A percentile compares a stretch with the other conserved stretches of the same genome.
Evolutionary conservation across 2,888 invertebrate species (phyloP).

Genomic region (Drosophila paramelanica): DNA sequence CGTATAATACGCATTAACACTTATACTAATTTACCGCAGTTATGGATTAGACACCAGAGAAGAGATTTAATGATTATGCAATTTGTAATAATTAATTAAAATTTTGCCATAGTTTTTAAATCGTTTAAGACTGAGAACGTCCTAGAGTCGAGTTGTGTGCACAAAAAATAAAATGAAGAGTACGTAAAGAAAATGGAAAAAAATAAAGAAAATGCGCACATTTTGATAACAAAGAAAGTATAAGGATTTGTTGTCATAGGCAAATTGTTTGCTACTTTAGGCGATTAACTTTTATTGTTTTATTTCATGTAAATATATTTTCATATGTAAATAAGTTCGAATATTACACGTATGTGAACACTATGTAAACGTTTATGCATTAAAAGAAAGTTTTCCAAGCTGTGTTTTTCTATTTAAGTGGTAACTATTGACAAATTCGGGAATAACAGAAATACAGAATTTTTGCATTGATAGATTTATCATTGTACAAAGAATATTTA

Average conservation of each 20-base stretch:
- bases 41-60: slow-evolving; percentile 54
- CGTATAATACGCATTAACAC: slow-evolving; percentile 36
- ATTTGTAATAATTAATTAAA: slow-evolving; percentile 77
- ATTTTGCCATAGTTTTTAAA: slow-evolving; percentile 84
- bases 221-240: slow-evolving; percentile 36
- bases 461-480: no score
- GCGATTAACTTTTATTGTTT: slow-evolving; percentile 63
- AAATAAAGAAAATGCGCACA: slow-evolving; percentile 36
- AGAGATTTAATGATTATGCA: slow-evolving; percentile 76
- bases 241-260: slow-evolving; percentile 67
- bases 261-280: slow-evolving; percentile 71
- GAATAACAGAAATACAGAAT: neutral
- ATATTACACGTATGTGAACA: slow-evolving; percentile 53
- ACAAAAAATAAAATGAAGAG: slow-evolving; percentile 47
- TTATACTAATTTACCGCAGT: slow-evolving; percentile 53
- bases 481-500: neutral
- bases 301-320: slow-evolving; percentile 73
- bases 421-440: neutral
- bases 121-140: slow-evolving; percentile 85
- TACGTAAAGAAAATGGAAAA: slow-evolving; percentile 31
- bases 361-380: slow-evolving; percentile 55
- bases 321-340: slow-evolving; percentile 76
- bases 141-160: slow-evolving; percentile 78
- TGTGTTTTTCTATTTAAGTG: slow-evolving; percentile 1
- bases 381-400: slow-evolving; percentile 44